Base-by-base conservation (phyloP, 2,888 invertebrate genomes). In the Synergus gifuensis region DNA sequence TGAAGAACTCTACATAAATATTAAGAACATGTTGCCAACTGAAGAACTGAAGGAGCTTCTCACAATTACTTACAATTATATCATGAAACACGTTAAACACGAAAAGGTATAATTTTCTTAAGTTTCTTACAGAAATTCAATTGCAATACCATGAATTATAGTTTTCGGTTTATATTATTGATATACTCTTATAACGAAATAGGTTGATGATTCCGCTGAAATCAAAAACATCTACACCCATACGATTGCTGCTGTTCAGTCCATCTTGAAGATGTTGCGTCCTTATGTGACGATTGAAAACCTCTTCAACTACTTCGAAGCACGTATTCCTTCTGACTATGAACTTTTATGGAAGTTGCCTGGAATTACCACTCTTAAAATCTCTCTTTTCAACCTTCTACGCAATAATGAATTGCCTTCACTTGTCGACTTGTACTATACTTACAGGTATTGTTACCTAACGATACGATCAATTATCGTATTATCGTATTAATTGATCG, bases 181-280 rank as follows among this genome's bases (percentile, higher is more conserved):
- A 54, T 36, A 54, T 54, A 54, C n/a, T n/a, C 7, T n/a, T 54
- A 54, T 7, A 54, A 54, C n/a, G n/a, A 2, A 54, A 73, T 11
- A 95, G 83, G 93, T 95, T 0, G 94, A 97, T 87, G 96, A 97
- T 85, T 88, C 93, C 1, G 94, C 93, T 78, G 94, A 95, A 79
- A 88, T 96, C 0, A 94, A 95, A 83, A 93, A 93, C n/a, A 93
- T 97, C 8, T 94, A 94, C 86, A 92, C 93, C 77, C 93, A 94
- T 78, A 90, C 95, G 5, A 85, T 95, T 0, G 92, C 93, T 16
- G 95, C 95, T 0, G 76, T 95, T n/a, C 93, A 94, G 3, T 95
- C 95, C 0, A 67, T 95, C 40, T 82, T 94, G 18, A 91, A 92
- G 81, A 92, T 93, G 76, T 79, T 94, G 18, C 92, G 93, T 79